Percentiles rank a stretch among this genome's conserved stretches.
phyloP scores from a whole-genome alignment of 2,888 invertebrate genomes.

The Silvanus unidentatus region DNA sequence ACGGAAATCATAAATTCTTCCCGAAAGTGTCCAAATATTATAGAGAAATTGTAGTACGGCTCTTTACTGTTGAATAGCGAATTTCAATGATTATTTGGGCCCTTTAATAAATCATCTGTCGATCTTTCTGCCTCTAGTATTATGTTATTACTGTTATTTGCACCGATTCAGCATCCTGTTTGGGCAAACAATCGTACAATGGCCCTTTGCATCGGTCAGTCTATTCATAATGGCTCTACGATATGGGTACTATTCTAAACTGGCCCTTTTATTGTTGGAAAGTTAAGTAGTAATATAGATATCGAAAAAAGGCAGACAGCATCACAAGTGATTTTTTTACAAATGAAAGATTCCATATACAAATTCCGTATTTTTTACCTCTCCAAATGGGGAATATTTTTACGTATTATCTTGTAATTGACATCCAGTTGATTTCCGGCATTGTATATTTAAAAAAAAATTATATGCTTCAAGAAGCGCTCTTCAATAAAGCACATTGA shows the following conservation, averaged over 20 bases:
- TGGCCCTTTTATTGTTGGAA: too few relatives aligned
- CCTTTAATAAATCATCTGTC: constrained; percentile 43
- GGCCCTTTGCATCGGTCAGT: constrained; percentile 39
- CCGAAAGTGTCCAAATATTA: constrained; percentile 32
- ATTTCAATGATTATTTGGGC: background rate
- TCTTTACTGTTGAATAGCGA: constrained; percentile 18
- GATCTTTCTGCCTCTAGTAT: constrained; percentile 28
- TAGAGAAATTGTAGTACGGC: constrained; percentile 24
- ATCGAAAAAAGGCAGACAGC: too few relatives aligned
- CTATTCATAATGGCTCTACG: constrained; percentile 2
- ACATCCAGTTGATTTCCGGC: background rate
- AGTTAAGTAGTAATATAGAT: too few relatives aligned
- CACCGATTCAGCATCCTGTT: constrained; percentile 36
- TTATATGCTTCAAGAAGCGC: background rate
- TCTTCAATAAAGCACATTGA: too few relatives aligned
- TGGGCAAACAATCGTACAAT: constrained; percentile 36
- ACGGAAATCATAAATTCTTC: constrained; percentile 29
- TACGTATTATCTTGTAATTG: too few relatives aligned
- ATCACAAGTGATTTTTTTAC: too few relatives aligned
- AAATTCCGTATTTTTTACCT: too few relatives aligned
- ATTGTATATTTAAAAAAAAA: background rate
- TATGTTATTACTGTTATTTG: constrained; percentile 42
- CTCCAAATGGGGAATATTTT: too few relatives aligned
- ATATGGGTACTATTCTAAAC: too few relatives aligned
- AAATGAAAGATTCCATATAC: too few relatives aligned